Conservation (phyloP, 2,113 vertebrate species). For the Oceanites oceanicus region DNA sequence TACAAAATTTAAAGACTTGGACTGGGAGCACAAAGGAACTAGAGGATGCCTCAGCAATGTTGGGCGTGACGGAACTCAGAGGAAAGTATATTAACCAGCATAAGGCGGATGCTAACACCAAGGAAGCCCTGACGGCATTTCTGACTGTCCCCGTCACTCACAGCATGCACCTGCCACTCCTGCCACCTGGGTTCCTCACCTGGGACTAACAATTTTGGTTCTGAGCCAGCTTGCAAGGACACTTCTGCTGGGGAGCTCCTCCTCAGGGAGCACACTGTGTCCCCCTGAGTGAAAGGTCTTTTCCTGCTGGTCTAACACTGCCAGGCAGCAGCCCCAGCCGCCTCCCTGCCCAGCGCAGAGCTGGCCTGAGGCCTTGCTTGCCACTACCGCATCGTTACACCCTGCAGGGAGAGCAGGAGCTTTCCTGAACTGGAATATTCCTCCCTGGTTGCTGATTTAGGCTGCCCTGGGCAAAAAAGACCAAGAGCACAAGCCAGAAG, state of each 20-base stretch:
- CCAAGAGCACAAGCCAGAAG: background rate
- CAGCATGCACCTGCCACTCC: background rate
- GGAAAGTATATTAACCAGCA: background rate
- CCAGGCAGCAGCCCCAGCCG: background rate
- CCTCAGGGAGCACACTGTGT: background rate
- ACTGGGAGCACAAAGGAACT: background rate
- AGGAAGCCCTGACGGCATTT: background rate
- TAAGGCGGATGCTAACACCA: background rate
- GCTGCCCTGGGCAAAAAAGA: background rate
- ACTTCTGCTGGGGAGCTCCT: background rate
- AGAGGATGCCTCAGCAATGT: background rate
- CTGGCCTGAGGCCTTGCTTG: background rate
- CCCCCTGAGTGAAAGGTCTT: background rate
- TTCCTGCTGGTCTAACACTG: background rate
- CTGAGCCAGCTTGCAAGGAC: background rate
- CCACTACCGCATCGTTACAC: background rate
- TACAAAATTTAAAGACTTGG: background rate
- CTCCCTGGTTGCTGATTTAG: background rate
- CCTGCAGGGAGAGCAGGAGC: background rate
- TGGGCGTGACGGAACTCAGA: rapidly evolving
- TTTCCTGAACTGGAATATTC: background rate
- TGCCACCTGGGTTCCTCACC: background rate
- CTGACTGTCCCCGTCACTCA: background rate
- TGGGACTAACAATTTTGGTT: background rate
- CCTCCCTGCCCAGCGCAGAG: background rate